phyloP scores from a whole-genome alignment of 2,888 invertebrate species.

The Lithophane ornitopus region DNA sequence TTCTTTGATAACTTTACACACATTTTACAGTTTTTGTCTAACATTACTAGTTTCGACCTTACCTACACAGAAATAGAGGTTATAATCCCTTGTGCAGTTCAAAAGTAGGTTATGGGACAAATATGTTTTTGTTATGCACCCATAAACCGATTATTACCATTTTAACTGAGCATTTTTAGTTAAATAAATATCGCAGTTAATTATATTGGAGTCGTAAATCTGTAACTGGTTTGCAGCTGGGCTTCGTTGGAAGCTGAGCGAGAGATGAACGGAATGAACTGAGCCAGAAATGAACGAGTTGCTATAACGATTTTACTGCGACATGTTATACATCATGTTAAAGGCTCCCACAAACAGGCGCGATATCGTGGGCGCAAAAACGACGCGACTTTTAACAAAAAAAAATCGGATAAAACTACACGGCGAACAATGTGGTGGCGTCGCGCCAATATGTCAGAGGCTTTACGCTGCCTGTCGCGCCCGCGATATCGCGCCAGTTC shows the following conservation, averaged over 20 bases:
- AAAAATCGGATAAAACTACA: too few species aligned
- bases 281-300: slow-evolving; percentile 4
- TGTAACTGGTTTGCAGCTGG: slow-evolving; percentile 58
- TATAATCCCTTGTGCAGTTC: slow-evolving; percentile 19
- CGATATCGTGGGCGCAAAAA: too few species aligned
- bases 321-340: too few species aligned
- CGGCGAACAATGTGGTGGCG: too few species aligned
- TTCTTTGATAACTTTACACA: slow-evolving; percentile 45
- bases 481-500: too few species aligned
- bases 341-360: too few species aligned
- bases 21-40: slow-evolving; percentile 36
- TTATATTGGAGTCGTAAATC: slow-evolving; percentile 69
- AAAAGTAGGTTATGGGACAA: slow-evolving; percentile 57
- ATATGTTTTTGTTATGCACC: slow-evolving; percentile 61
- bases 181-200: slow-evolving; percentile 70
- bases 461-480: too few species aligned
- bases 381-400: too few species aligned
- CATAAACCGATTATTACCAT: slow-evolving; percentile 68
- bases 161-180: slow-evolving; percentile 68
- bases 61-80: not conserved
- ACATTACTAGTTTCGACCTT: not conserved
- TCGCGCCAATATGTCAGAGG: too few species aligned
- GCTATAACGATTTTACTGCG: too few species aligned
- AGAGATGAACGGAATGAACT: slow-evolving; percentile 1
- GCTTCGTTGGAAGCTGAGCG: slow-evolving; percentile 11